Evolutionary conservation across 2,113 vertebrate species (phyloP).

Genomic region (Sceloporus tristichus): DNA sequence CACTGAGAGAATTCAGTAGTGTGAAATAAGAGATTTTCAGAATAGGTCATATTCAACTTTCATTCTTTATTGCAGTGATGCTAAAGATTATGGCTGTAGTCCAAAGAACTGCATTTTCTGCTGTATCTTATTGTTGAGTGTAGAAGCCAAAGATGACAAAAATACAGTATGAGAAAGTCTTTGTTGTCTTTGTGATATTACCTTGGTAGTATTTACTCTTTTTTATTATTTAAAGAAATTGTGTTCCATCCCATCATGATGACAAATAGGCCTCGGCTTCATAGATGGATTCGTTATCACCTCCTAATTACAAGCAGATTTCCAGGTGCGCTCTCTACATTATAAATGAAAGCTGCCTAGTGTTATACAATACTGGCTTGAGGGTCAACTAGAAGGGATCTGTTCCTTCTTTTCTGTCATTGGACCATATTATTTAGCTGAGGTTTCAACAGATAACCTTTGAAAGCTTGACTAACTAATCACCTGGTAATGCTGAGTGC

Average conservation of each 20-base stretch:
- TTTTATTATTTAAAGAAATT: constrained; percentile 30
- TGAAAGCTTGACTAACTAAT: constrained; percentile 63
- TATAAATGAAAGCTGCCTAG: constrained; percentile 75
- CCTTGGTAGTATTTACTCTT: background rate
- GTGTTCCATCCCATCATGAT: constrained; percentile 58
- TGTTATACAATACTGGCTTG: constrained; percentile 65
- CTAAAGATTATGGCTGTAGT: constrained; percentile 2
- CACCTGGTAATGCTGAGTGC: constrained; percentile 46
- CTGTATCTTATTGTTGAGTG: background rate
- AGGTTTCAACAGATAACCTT: constrained; percentile 71
- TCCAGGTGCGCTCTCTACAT: constrained; percentile 86
- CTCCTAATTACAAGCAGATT: constrained; percentile 89
- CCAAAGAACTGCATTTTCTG: background rate
- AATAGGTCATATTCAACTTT: constrained; percentile 48
- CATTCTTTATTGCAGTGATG: constrained; percentile 44
- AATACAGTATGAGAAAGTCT: background rate
- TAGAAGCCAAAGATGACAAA: background rate
- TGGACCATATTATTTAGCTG: constrained; percentile 79
- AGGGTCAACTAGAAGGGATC: constrained; percentile 67
- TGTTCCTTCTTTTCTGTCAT: constrained; percentile 80
- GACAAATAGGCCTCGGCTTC: constrained; percentile 80
- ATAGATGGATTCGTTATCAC: constrained; percentile 87
- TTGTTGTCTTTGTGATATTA: background rate
- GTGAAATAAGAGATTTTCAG: constrained; percentile 57
- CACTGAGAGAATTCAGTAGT: constrained; percentile 53